Conservation (phyloP, 2,888 invertebrate species). For the Nemoura dubitans region DNA sequence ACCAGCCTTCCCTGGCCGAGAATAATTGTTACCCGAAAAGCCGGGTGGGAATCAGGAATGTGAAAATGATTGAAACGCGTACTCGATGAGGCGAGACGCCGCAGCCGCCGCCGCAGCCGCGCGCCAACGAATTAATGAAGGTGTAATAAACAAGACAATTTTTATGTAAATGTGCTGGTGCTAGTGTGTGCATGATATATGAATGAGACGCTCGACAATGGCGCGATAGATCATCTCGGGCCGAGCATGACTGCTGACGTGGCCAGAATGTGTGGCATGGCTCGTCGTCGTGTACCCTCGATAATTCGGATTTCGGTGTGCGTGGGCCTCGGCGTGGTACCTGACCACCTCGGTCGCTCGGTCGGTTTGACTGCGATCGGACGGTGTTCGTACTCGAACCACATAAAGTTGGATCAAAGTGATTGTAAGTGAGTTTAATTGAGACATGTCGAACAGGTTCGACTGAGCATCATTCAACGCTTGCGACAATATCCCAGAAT, state of each 20-base stretch:
- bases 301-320: slow-evolving; percentile 5
- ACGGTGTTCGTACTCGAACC: slow-evolving; percentile 23
- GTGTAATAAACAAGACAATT: slow-evolving; percentile 40
- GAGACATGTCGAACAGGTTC: slow-evolving; percentile 40
- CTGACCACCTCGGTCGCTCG: not conserved
- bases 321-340: slow-evolving; percentile 14
- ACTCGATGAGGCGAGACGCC: not conserved
- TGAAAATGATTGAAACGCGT: slow-evolving; percentile 8
- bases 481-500: slow-evolving; percentile 28
- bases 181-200: slow-evolving; percentile 19
- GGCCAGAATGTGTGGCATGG: not conserved
- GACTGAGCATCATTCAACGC: not conserved
- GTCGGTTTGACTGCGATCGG: too few species aligned
- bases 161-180: slow-evolving; percentile 37
- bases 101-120: not conserved
- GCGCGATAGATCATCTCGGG: slow-evolving; percentile 34
- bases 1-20: not conserved
- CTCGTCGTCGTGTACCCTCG: not conserved
- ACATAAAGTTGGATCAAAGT: slow-evolving; percentile 15
- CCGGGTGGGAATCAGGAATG: slow-evolving; percentile 1
- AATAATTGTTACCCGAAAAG: not conserved
- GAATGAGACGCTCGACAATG: slow-evolving; percentile 29
- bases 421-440: slow-evolving; percentile 40
- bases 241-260: slow-evolving; percentile 19
- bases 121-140: slow-evolving; percentile 29